phyloP scores from a whole-genome alignment of 1,140 invertebrate genomes.

The Apis dorsata region DNA sequence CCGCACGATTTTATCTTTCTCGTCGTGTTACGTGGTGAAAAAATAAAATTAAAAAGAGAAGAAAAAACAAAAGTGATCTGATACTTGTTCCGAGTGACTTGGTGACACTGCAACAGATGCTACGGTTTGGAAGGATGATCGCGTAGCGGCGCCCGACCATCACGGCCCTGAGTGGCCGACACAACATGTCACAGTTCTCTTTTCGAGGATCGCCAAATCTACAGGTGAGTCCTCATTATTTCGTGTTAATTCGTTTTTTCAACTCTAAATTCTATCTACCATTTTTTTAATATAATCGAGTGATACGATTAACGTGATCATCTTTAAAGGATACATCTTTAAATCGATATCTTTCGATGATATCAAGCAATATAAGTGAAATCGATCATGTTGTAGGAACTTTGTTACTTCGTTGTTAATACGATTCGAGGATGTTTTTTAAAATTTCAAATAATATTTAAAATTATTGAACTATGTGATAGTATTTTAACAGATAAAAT shows the following conservation, averaged over 20 bases:
- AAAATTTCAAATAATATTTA: background rate
- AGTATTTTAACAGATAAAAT: background rate
- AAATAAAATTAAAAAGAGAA: background rate
- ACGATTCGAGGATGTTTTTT: background rate
- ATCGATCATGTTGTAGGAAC: slow-evolving; percentile 2
- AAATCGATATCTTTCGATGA: slow-evolving; percentile 10
- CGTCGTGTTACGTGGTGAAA: background rate
- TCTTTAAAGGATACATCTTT: background rate
- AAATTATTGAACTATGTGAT: too few relatives aligned
- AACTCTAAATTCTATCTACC: background rate
- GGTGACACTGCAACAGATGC: slow-evolving; percentile 55
- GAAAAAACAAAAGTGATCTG: slow-evolving; percentile 34
- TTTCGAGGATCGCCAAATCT: slow-evolving; percentile 84
- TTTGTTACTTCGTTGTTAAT: too few relatives aligned
- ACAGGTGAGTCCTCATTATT: slow-evolving; percentile 79
- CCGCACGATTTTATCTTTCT: background rate
- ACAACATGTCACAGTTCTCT: slow-evolving; percentile 85
- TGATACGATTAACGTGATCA: slow-evolving; percentile 10
- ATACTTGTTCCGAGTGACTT: slow-evolving; percentile 24
- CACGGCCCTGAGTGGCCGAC: slow-evolving; percentile 81
- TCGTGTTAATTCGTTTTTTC: background rate
- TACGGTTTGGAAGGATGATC: slow-evolving; percentile 72
- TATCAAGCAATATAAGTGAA: slow-evolving; percentile 22
- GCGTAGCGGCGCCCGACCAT: slow-evolving; percentile 77
- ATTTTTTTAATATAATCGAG: background rate